Conservation (phyloP, 1,140 invertebrate species). For the Panulirus ornatus region DNA sequence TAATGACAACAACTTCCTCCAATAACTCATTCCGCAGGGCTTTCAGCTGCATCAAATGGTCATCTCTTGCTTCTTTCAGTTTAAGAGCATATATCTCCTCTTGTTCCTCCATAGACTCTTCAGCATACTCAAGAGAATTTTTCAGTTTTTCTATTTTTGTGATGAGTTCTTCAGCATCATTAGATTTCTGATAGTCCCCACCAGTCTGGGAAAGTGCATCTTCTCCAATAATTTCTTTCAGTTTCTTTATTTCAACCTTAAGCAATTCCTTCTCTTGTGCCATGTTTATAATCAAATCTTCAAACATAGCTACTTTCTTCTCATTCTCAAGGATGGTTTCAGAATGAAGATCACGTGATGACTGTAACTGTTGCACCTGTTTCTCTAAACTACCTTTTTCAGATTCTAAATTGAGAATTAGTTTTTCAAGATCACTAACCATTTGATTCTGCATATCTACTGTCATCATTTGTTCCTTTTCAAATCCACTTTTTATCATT, state of each 20-base stretch:
- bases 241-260: slow-evolving; percentile 48
- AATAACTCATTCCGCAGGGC: slow-evolving; percentile 53
- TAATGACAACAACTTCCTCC: slow-evolving; percentile 60
- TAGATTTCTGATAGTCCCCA: slow-evolving; percentile 20
- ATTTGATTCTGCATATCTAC: slow-evolving; percentile 73
- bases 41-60: slow-evolving; percentile 34
- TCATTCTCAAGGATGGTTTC: slow-evolving; percentile 31
- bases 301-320: slow-evolving; percentile 48
- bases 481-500: slow-evolving; percentile 64
- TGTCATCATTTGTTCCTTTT: slow-evolving; percentile 71
- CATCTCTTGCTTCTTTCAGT: slow-evolving; percentile 41
- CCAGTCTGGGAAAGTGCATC: slow-evolving; percentile 44
- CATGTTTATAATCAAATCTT: slow-evolving; percentile 31
- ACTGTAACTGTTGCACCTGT: slow-evolving; percentile 39
- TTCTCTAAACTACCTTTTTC: slow-evolving; percentile 64
- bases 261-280: slow-evolving; percentile 48
- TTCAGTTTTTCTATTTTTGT: slow-evolving; percentile 23
- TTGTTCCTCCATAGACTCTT: slow-evolving; percentile 44
- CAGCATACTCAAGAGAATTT: slow-evolving; percentile 7
- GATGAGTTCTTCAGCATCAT: slow-evolving; percentile 25
- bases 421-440: slow-evolving; percentile 73
- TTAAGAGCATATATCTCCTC: slow-evolving; percentile 41
- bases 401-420: slow-evolving; percentile 67
- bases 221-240: slow-evolving; percentile 57
- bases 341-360: slow-evolving; percentile 38